Base-by-base conservation (phyloP, 2,888 invertebrate species). In the Lysandra bellargus region DNA sequence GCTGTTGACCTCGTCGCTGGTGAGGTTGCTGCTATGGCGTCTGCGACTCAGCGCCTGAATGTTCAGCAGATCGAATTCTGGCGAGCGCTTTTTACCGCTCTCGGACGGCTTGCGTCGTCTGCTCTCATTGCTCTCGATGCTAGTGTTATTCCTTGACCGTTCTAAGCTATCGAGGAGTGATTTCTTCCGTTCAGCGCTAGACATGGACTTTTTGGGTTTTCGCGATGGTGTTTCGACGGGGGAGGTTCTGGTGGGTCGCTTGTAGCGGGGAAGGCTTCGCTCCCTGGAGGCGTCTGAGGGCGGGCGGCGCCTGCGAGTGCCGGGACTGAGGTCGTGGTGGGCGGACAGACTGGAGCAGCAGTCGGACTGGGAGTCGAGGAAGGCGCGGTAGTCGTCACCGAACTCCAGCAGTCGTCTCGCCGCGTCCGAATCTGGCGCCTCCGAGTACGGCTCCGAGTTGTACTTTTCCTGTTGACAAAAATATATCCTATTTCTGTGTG, bases 351-450 rank as follows among this genome's bases (percentile, higher is more conserved):
- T 96, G 82, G 97, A 97, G 92, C 98, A 97, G 88, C 97, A 97
- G 92, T 98, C 98, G 0, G 98, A 98, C 87, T 98, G 98, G 82
- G 98, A 98, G 93, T 98, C 98, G 78, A 98, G 95, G 92, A 97
- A 98, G 85, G 97, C 97, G 88, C 98, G 96, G 92, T 98, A 98
- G 91, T 98, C 98, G 89, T 98, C 98, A 57, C 98, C 98, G 88
- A 98, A 98, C 87, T 98, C 98, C 83, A 98, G 92, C 30, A 98
- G 93, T 82, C 96, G 96, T 80, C 98, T 96, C 64, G 98, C 97
- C 57, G 97, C 97, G 91, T 98, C 98, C 1, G 98, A 97, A 89
- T 98, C 98, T 6, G 96, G 96, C 3, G 96, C 95, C 92, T 98
- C 98, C 80, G 98, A 98, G 90, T 98, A 98, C 44, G 97, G 96